Evolutionary conservation across 2,888 invertebrate genomes (phyloP).

Genomic region (Baronia brevicornis): DNA sequence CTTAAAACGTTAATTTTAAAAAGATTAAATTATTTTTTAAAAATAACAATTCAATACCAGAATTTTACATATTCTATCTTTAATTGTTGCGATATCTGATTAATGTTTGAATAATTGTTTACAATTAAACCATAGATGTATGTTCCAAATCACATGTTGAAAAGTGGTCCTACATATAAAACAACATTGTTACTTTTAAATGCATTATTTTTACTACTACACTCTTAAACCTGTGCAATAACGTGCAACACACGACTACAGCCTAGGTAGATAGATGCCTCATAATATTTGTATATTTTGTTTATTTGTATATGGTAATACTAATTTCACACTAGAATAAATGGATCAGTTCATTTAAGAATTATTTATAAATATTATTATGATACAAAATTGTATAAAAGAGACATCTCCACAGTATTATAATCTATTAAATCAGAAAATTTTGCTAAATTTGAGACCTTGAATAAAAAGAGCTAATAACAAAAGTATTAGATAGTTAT

Average conservation of each 20-base stretch:
- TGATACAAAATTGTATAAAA: slow-evolving; percentile 1
- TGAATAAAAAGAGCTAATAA: background rate
- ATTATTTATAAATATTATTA: slow-evolving; percentile 11
- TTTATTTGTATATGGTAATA: background rate
- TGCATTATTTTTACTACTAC: slow-evolving; percentile 36
- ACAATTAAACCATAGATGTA: too few species aligned
- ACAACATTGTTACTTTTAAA: slow-evolving; percentile 30
- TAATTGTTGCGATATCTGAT: too few species aligned
- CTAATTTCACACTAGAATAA: too few species aligned
- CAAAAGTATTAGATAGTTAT: background rate
- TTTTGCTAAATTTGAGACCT: slow-evolving; percentile 20
- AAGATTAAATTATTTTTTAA: slow-evolving; percentile 35
- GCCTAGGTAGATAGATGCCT: slow-evolving; percentile 8
- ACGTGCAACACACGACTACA: slow-evolving; percentile 16
- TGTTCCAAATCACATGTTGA: too few species aligned
- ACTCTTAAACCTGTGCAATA: slow-evolving; percentile 39
- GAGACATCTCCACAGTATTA: too few species aligned
- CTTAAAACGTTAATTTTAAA: too few species aligned
- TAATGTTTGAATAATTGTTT: too few species aligned
- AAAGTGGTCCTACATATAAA: slow-evolving; percentile 15
- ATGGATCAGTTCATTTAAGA: too few species aligned
- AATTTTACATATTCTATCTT: too few species aligned
- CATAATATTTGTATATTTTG: background rate
- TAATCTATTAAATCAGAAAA: too few species aligned
- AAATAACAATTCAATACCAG: too few species aligned